A percentile compares a stretch with the other conserved stretches of the same genome.
These are phyloP conservation scores for Cheilosia vulpina DNA, from an alignment of 2,888 invertebrate species.

Conservation along the genomic window DNA sequence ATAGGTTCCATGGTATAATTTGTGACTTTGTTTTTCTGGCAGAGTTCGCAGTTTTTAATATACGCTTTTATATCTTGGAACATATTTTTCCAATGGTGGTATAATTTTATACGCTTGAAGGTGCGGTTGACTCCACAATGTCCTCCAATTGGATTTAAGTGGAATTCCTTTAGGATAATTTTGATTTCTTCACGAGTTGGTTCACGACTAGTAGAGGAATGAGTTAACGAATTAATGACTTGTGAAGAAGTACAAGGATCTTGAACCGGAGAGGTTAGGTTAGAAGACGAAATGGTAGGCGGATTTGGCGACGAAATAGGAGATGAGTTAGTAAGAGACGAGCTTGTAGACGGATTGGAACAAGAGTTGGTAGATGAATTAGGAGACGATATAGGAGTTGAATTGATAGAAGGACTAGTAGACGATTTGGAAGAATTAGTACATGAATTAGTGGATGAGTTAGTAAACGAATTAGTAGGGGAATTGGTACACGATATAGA, in stretches of 20 bases:
- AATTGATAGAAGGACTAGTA: not conserved
- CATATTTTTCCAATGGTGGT: not conserved
- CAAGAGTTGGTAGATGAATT: not conserved
- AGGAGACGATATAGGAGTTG: not conserved
- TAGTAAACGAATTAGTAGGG: too few species aligned
- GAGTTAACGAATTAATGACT: not conserved
- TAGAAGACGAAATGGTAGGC: not conserved
- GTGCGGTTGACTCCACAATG: not conserved
- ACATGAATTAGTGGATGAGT: not conserved
- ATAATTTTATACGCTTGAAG: not conserved
- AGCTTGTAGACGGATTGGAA: not conserved
- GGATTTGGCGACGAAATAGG: not conserved
- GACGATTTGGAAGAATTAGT: too few species aligned
- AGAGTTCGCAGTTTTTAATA: too few species aligned
- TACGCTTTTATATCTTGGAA: too few species aligned
- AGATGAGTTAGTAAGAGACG: not conserved
- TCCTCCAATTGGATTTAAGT: not conserved
- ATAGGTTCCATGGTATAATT: not conserved
- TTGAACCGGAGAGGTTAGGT: not conserved
- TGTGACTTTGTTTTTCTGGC: not conserved
- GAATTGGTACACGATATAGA: not conserved
- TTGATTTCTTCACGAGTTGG: not conserved
- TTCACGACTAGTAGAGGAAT: not conserved
- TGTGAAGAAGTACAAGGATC: not conserved
- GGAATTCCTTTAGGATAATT: not conserved